Evolutionary conservation across 2,113 vertebrate species (phyloP).

Genomic region (Pristiophorus japonicus): DNA sequence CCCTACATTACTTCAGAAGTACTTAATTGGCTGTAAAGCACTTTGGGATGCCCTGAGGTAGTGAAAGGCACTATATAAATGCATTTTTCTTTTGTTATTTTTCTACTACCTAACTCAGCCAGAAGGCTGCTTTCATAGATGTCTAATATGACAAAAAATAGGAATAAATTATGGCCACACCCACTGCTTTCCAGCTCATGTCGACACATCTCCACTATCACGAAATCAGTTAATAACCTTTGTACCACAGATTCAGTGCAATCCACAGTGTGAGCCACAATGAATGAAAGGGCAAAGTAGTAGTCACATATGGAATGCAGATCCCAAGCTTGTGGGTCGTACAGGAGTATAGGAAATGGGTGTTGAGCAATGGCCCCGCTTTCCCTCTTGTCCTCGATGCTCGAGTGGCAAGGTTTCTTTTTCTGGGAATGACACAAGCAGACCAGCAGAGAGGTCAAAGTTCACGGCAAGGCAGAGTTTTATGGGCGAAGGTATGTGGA

Average conservation of each 20-base stretch:
- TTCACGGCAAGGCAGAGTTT: constrained; percentile 44
- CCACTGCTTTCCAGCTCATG: neutral
- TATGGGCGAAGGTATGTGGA: constrained; percentile 49
- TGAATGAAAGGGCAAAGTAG: neutral
- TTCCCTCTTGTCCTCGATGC: neutral
- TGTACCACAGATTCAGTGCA: neutral
- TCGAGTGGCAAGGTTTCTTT: neutral
- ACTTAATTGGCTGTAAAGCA: neutral
- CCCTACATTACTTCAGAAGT: neutral
- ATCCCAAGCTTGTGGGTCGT: neutral
- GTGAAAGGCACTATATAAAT: neutral
- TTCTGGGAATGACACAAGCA: constrained; percentile 18
- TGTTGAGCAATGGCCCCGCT: neutral
- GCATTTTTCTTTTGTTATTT: neutral
- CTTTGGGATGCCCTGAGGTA: neutral
- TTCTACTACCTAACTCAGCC: neutral
- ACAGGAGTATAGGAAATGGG: neutral
- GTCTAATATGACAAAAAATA: neutral
- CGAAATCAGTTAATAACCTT: neutral
- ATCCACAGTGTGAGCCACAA: neutral
- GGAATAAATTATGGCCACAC: neutral
- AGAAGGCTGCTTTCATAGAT: neutral
- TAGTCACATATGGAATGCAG: neutral
- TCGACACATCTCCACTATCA: neutral
- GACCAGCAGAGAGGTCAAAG: constrained; percentile 27